These are phyloP conservation scores for Luidia sarsii DNA, from an alignment of 53 echinoderm and acorn worm species.

Conservation along the genomic window DNA sequence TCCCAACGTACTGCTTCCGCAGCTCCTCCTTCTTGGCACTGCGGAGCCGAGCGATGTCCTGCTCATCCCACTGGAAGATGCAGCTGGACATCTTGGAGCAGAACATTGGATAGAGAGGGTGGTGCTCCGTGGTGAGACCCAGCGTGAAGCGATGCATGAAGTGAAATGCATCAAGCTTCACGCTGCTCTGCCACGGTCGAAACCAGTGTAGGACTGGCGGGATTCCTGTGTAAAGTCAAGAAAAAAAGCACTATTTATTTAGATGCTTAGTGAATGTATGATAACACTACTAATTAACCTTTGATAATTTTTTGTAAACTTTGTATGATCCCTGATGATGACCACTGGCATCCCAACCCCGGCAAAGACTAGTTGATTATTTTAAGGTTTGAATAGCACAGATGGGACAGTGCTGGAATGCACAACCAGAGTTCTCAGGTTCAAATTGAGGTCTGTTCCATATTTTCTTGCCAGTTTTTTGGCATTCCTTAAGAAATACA, in stretches of 20 bases:
- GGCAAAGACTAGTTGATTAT: too few species aligned
- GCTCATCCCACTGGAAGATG: slow-evolving; percentile 54
- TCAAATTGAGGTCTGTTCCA: not conserved
- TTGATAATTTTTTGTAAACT: not conserved
- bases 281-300: not conserved
- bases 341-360: not conserved
- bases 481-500: not conserved
- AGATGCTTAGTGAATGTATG: not conserved
- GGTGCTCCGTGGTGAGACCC: slow-evolving; percentile 26
- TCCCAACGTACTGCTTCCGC: not conserved
- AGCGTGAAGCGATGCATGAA: slow-evolving; percentile 22
- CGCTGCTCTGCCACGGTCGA: slow-evolving; percentile 21
- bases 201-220: slow-evolving; percentile 10
- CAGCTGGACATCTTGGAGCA: slow-evolving; percentile 53
- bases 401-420: too few species aligned
- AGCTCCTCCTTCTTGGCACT: not conserved
- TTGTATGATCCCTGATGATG: not conserved
- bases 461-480: not conserved
- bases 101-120: slow-evolving; percentile 44
- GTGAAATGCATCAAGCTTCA: slow-evolving; percentile 26
- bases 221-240: not conserved
- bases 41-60: slow-evolving; percentile 11
- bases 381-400: too few species aligned
- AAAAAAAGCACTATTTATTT: not conserved
- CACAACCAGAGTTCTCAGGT: not conserved